Conservation (phyloP, 2,797 vertebrate genomes). For the Neoniphon sammara region DNA sequence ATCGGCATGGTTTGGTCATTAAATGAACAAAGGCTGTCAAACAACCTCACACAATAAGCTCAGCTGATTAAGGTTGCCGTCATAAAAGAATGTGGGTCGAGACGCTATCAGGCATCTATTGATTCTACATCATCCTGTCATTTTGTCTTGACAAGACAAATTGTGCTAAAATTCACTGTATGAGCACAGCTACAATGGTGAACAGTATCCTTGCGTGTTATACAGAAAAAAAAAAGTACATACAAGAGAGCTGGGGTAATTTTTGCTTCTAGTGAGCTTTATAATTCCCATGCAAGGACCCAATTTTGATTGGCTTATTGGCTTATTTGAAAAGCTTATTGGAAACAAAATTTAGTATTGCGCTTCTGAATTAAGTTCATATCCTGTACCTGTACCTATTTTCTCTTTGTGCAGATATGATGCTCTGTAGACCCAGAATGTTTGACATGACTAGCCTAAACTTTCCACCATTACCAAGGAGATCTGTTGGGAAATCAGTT, state of each 20-base stretch:
- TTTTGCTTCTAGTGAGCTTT: not conserved
- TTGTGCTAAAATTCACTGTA: not conserved
- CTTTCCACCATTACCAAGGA: not conserved
- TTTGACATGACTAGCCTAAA: too few relatives aligned
- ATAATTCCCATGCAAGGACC: not conserved
- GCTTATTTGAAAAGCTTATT: not conserved
- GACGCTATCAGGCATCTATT: conserved; percentile 40
- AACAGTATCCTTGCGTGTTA: not conserved
- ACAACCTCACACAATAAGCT: conserved; percentile 55
- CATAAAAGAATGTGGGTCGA: conserved; percentile 35
- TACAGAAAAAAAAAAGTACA: not conserved
- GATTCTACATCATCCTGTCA: conserved; percentile 39
- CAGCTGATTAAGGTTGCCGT: conserved; percentile 50
- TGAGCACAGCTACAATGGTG: conserved; percentile 7
- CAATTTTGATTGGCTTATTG: not conserved
- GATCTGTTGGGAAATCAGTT: conserved; percentile 43
- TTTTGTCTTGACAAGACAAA: conserved; percentile 17
- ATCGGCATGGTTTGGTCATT: conserved; percentile 63
- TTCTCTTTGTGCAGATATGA: not conserved
- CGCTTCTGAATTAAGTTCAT: too few relatives aligned
- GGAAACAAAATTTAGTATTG: not conserved
- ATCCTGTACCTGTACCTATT: not conserved
- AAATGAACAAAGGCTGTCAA: conserved; percentile 69
- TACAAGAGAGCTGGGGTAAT: too few relatives aligned
- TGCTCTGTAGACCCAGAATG: too few relatives aligned